Evolutionary conservation across 2,113 vertebrate genomes (phyloP), one percentile per base, ranked within the genome.

Genomic region (Dicrurus megarhynchus): DNA sequence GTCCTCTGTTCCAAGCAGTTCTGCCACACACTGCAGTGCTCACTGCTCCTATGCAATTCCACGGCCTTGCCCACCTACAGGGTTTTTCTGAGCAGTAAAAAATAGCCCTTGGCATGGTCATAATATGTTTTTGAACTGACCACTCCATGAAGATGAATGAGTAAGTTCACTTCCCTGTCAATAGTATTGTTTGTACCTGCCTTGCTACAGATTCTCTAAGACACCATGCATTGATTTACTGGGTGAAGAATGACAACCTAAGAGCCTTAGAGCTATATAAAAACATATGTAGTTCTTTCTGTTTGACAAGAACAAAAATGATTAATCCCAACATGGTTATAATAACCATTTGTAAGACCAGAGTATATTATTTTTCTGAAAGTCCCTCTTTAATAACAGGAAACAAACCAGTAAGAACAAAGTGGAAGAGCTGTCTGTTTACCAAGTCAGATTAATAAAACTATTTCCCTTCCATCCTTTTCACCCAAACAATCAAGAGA

Each of bases 121-220:
- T 79, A 89, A 81, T 69, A 77, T 73, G 64, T 6, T 94, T 96
- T 84, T 87, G 56, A 97, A 76, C 39, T 80, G 59, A 81, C 35
- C 52, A 82, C 30, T 81, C 63, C 81, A 76, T 92, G 85, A 96
- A 96, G 89, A 96, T 59, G 57, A 96, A 93, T 79, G 49, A 94
- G 30, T 49, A 78, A 75, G 28, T 77, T 96, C 73, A 87, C 59
- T 80, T 89, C 77, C 69, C 83, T 94, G 75, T 86, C 95, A 81
- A 89, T 83, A 94, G 47, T 42, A 90, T 24, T 44, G 80, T 92
- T 97, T 95, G 60, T 89, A 84, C 49, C 42, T 95, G 59, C 32
- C 56, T 93, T 79, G 68, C 57, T 85, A 74, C 49, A 57, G 47
- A 88, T 50, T 76, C 85, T 69, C 13, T 73, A 75, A 71, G 60